Evolutionary conservation across 2,113 vertebrate genomes (phyloP).

Genomic region (Excalfactoria chinensis): DNA sequence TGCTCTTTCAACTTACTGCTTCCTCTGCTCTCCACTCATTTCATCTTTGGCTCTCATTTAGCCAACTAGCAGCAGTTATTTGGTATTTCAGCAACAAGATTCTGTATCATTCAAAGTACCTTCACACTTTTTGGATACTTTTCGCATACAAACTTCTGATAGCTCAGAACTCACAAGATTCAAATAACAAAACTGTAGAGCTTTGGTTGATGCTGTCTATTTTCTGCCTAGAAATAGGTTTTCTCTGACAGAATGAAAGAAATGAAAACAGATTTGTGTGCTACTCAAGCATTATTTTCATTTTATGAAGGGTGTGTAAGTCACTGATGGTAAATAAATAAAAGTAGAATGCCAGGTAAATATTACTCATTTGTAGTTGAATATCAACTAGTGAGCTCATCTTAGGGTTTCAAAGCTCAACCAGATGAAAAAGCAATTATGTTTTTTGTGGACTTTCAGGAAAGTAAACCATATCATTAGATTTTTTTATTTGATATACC

Average conservation of each 20-base stretch:
- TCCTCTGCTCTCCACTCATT: neutral
- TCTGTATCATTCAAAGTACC: neutral
- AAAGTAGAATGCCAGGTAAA: conserved; percentile 35
- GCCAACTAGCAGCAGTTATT: neutral
- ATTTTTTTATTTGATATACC: neutral
- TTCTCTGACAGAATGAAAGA: conserved; percentile 14
- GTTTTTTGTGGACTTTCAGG: neutral
- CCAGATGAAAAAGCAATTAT: conserved; percentile 38
- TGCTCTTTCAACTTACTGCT: neutral
- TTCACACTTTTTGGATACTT: neutral
- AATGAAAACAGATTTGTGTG: conserved; percentile 33
- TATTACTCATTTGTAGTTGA: conserved; percentile 39
- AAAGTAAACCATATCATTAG: neutral
- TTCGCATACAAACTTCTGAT: neutral
- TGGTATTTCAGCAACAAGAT: neutral
- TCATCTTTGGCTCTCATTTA: neutral
- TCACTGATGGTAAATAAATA: conserved; percentile 5
- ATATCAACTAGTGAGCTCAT: conserved; percentile 3
- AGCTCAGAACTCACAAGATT: neutral
- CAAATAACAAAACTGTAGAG: neutral
- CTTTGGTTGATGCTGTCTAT: neutral
- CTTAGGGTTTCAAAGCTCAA: neutral
- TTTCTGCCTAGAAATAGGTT: conserved; percentile 27
- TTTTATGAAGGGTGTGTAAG: conserved; percentile 25
- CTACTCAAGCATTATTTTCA: conserved; percentile 28